phyloP scores from a whole-genome alignment of 2,888 invertebrate genomes.

The Microctonus aethiopoides region DNA sequence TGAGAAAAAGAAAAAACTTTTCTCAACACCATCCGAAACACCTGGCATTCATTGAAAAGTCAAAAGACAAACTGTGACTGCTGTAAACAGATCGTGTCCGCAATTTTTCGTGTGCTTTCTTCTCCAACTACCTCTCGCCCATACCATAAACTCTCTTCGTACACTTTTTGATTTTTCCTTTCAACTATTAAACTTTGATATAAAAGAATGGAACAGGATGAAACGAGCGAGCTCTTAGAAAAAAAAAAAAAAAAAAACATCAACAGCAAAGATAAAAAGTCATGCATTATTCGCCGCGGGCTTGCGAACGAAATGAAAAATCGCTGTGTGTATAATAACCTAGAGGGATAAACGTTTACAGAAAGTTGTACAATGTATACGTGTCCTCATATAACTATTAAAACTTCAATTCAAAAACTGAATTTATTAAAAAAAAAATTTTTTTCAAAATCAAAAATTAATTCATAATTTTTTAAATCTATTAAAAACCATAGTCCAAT shows the following conservation, averaged over 20 bases:
- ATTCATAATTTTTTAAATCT: no score
- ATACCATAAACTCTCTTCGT: background rate
- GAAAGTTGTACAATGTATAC: no score
- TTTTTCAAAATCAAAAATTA: no score
- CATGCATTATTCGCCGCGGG: background rate
- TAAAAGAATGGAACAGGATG: slow-evolving; percentile 36
- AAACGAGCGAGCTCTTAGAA: slow-evolving; percentile 18
- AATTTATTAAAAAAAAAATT: no score
- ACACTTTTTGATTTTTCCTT: slow-evolving; percentile 45
- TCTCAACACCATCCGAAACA: slow-evolving; percentile 34
- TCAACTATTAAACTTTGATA: slow-evolving; percentile 32
- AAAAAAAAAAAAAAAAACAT: slow-evolving; percentile 39
- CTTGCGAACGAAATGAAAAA: background rate
- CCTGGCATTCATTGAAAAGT: slow-evolving; percentile 44
- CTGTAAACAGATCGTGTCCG: slow-evolving; percentile 43
- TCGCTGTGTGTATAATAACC: no score
- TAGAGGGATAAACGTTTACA: no score
- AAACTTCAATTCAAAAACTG: no score
- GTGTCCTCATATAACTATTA: no score
- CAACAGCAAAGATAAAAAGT: slow-evolving; percentile 33
- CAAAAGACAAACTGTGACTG: slow-evolving; percentile 41
- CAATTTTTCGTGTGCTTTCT: slow-evolving; percentile 41
- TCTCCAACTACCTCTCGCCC: background rate
- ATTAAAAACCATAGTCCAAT: no score
- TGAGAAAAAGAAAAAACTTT: slow-evolving; percentile 15